These are phyloP conservation scores for Hyperoodon ampullatus DNA, from an alignment of 2,113 vertebrate species.

Conservation along the genomic window DNA sequence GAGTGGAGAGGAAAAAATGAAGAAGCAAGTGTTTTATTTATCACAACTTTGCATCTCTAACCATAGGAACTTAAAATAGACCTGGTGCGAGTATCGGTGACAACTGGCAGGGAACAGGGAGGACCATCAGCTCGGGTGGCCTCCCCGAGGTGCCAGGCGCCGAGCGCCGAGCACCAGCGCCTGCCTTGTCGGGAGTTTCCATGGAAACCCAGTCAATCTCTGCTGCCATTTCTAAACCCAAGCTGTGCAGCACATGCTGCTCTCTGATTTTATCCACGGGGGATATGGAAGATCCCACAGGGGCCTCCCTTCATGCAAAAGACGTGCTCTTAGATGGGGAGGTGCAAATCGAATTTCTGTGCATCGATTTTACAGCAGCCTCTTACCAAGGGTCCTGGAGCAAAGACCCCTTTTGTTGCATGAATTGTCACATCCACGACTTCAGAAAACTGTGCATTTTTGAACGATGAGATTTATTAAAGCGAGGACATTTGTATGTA, in stretches of 20 bases:
- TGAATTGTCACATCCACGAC: background rate
- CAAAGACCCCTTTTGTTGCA: background rate
- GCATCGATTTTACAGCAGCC: background rate
- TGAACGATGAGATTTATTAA: slow-evolving; percentile 6
- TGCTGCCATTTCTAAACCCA: background rate
- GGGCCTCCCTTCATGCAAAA: background rate
- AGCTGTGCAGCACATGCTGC: background rate
- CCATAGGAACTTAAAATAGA: background rate
- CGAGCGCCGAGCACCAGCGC: background rate
- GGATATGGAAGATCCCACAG: background rate
- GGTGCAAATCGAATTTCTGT: background rate
- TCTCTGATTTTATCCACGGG: background rate
- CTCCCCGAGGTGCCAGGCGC: background rate
- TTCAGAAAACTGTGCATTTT: background rate
- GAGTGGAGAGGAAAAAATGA: background rate
- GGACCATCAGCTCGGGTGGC: background rate
- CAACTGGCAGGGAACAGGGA: background rate
- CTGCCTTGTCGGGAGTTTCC: slow-evolving; percentile 38
- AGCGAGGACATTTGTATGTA: background rate
- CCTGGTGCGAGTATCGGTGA: background rate
- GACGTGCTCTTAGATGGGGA: background rate
- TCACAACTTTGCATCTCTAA: background rate
- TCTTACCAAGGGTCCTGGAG: background rate
- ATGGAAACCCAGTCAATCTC: slow-evolving; percentile 59
- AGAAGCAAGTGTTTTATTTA: background rate